Evolutionary conservation across 2,113 vertebrate genomes (phyloP).

Genomic region (Tonatia bakeri): DNA sequence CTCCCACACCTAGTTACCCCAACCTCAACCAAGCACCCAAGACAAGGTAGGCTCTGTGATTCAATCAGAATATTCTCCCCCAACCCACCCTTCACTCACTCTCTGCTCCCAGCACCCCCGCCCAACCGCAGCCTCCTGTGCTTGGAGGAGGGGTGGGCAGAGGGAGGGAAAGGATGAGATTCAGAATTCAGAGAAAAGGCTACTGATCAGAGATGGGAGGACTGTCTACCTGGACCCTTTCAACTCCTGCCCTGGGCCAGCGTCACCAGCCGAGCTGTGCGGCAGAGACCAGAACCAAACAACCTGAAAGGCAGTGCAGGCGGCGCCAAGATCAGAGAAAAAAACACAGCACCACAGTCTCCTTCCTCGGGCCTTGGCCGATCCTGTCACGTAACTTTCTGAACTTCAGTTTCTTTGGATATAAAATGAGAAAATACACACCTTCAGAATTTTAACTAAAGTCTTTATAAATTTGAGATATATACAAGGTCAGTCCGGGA

Average conservation of each 20-base stretch:
- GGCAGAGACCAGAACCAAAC: neutral
- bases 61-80: neutral
- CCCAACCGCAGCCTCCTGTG: neutral
- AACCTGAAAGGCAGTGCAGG: neutral
- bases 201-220: neutral
- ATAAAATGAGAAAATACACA: neutral
- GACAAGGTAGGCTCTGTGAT: neutral
- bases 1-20: neutral
- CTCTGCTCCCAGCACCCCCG: neutral
- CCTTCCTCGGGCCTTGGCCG: rapidly evolving
- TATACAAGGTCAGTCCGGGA: neutral
- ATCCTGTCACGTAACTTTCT: neutral
- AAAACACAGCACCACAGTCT: neutral
- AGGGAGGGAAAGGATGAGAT: too few species aligned
- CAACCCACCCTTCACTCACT: neutral
- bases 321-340: neutral
- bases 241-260: neutral
- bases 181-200: neutral
- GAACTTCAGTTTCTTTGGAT: neutral
- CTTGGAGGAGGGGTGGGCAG: too few species aligned
- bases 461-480: neutral
- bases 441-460: neutral
- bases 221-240: neutral
- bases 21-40: neutral
- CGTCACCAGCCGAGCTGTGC: neutral